Evolutionary conservation across 2,797 vertebrate species (phyloP).

Genomic region (Pseudomugil tenellus): DNA sequence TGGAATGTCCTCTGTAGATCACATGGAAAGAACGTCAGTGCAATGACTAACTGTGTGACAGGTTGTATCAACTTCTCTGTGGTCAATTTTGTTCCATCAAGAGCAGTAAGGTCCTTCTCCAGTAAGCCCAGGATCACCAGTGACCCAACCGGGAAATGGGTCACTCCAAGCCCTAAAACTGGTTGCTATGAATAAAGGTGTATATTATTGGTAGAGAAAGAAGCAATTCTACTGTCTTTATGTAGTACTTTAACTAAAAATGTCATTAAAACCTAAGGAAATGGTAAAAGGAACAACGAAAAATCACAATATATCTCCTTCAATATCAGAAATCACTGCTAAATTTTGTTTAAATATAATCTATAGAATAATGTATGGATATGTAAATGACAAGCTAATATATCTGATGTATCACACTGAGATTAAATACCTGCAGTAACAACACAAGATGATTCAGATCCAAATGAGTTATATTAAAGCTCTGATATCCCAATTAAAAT

Average conservation of each 20-base stretch:
- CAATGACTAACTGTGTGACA: no score
- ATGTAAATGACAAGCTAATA: no score
- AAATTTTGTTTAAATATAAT: no score
- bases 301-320: background rate
- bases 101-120: no score
- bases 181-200: background rate
- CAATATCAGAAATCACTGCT: no score
- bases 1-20: no score
- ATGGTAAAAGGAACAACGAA: background rate
- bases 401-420: background rate
- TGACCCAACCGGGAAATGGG: no score
- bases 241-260: background rate
- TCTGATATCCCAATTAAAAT: slow-evolving; percentile 51
- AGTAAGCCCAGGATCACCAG: no score
- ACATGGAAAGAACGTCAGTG: no score
- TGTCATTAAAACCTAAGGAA: background rate
- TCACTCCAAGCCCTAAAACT: no score
- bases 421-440: background rate
- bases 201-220: background rate
- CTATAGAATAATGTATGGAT: no score
- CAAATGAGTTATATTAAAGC: slow-evolving; percentile 43
- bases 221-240: background rate
- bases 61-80: background rate
- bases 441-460: slow-evolving; percentile 13
- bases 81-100: no score